Percentiles rank a stretch among this genome's conserved stretches.
phyloP scores from a whole-genome alignment of 1,140 invertebrate genomes.

The Ectropis grisescens region DNA sequence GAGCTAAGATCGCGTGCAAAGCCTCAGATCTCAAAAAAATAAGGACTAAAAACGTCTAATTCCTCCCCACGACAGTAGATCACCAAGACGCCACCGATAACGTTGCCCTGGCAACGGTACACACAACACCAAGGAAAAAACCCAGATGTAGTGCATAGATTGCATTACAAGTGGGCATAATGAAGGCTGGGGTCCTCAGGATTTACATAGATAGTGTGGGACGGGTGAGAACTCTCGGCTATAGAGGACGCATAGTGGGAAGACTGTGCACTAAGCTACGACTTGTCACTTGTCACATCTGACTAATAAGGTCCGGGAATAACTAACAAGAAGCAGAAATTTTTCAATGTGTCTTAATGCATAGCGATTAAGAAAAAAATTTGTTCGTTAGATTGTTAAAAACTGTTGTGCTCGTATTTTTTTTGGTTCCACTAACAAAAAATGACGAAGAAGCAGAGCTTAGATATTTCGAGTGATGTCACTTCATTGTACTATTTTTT shows the following conservation, averaged over 20 bases:
- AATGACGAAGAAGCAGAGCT: too few relatives aligned
- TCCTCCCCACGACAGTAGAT: conserved; percentile 3
- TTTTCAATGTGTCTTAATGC: neutral
- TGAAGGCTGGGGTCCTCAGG: conserved; percentile 33
- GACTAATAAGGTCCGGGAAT: too few relatives aligned
- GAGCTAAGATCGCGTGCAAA: neutral
- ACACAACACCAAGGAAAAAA: conserved; percentile 58
- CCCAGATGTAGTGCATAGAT: conserved; percentile 56
- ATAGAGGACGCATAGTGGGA: neutral
- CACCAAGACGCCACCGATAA: conserved; percentile 22
- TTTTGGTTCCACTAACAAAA: too few relatives aligned
- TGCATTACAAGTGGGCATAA: conserved; percentile 56
- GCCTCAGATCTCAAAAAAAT: neutral
- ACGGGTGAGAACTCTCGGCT: conserved; percentile 14
- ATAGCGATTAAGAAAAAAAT: neutral
- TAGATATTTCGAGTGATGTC: too few relatives aligned
- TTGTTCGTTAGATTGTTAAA: neutral
- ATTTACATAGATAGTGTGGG: conserved; percentile 58
- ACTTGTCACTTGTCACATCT: too few relatives aligned
- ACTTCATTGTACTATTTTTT: too few relatives aligned
- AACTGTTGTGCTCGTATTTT: neutral
- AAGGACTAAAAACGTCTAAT: neutral
- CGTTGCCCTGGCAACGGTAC: conserved; percentile 32
- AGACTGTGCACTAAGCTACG: too few relatives aligned
- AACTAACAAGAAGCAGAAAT: neutral